These are phyloP conservation scores for Donacobius atricapilla DNA, from an alignment of 2,113 vertebrate species.

Conservation along the genomic window DNA sequence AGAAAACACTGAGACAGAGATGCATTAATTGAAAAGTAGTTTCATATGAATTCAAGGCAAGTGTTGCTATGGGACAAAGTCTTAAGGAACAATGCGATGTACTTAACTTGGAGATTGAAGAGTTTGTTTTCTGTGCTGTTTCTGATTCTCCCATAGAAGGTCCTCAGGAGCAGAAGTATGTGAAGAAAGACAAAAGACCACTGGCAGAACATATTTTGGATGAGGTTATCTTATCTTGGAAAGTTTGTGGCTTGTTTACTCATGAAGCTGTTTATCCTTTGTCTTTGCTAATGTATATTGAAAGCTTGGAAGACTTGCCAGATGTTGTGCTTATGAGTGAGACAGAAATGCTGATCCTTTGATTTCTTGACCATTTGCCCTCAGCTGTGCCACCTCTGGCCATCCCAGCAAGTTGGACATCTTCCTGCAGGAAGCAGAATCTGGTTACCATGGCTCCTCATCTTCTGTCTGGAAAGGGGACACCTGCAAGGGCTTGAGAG, in stretches of 20 bases:
- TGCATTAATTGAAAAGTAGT: not conserved
- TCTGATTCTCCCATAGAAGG: not conserved
- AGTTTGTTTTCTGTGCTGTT: not conserved
- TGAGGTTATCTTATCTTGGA: not conserved
- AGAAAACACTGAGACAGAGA: not conserved
- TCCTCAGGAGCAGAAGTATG: not conserved
- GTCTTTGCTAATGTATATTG: not conserved
- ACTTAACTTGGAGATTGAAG: not conserved
- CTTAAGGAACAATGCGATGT: rapidly evolving
- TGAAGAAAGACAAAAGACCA: not conserved
- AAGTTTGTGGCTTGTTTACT: not conserved
- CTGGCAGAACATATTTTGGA: not conserved
- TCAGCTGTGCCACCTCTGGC: rapidly evolving
- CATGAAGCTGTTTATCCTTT: not conserved
- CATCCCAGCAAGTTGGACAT: not conserved
- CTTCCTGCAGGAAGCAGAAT: not conserved
- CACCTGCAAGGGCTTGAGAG: not conserved
- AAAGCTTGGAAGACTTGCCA: not conserved
- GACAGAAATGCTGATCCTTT: not conserved
- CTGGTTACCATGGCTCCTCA: rapidly evolving
- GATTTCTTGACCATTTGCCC: not conserved
- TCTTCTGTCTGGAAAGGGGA: rapidly evolving
- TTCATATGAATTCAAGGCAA: not conserved
- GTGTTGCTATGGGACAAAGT: not conserved
- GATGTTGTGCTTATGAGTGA: not conserved